These are phyloP conservation scores for Brienomyrus longianalis DNA, from an alignment of 2,113 vertebrate genomes.

Conservation along the genomic window DNA sequence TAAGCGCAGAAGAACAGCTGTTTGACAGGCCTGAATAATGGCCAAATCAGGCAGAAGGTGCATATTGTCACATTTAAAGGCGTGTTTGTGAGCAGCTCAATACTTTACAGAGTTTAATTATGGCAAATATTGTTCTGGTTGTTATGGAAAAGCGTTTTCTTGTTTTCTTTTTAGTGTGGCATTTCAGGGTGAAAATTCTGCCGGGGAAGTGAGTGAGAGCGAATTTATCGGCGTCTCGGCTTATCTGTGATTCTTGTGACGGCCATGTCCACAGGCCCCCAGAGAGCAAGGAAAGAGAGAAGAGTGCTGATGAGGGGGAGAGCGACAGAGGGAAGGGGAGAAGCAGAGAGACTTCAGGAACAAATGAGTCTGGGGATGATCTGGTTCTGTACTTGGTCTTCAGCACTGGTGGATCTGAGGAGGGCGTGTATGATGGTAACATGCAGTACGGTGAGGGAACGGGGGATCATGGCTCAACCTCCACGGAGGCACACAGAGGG, in stretches of 20 bases:
- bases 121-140: slow-evolving; percentile 36
- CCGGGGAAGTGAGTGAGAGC: not conserved
- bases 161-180: not conserved
- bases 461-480: not conserved
- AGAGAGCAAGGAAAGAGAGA: not conserved
- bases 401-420: not conserved
- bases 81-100: slow-evolving; percentile 51
- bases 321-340: slow-evolving; percentile 25
- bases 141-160: slow-evolving; percentile 19
- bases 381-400: not conserved
- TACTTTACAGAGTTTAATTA: slow-evolving; percentile 52
- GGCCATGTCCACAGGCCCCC: not conserved
- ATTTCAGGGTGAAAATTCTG: not conserved
- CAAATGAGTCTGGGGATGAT: not conserved
- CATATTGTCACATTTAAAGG: slow-evolving; percentile 55
- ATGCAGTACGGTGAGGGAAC: not conserved
- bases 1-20: slow-evolving; percentile 71
- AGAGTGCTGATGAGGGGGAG: slow-evolving; percentile 28
- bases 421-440: not conserved
- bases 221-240: not conserved
- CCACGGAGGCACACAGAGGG: not conserved
- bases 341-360: slow-evolving; percentile 23
- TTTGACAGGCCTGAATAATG: slow-evolving; percentile 71
- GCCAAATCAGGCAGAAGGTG: slow-evolving; percentile 69
- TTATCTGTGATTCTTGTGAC: not conserved